Evolutionary conservation across 2,888 invertebrate species (phyloP).

Genomic region (Cephonodes hylas): DNA sequence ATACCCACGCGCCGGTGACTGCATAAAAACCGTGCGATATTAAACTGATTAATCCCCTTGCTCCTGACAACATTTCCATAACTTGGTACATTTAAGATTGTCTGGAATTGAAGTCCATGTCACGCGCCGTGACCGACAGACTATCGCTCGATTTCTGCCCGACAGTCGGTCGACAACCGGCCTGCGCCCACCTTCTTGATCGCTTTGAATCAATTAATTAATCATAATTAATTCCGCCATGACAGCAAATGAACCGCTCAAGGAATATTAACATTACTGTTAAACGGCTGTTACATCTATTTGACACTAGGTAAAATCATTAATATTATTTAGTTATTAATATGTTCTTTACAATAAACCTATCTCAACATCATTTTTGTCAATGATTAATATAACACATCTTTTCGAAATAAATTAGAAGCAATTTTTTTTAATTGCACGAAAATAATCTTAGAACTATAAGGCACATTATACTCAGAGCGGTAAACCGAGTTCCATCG

Average conservation of each 20-base stretch:
- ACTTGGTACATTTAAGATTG: slow-evolving; percentile 32
- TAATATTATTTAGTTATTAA: background rate
- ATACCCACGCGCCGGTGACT: background rate
- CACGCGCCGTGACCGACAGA: slow-evolving; percentile 36
- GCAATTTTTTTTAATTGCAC: too few relatives aligned
- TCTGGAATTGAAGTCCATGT: slow-evolving; percentile 43
- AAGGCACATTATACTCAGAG: background rate
- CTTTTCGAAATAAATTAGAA: too few relatives aligned
- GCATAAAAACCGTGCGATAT: slow-evolving; percentile 2
- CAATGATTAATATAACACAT: too few relatives aligned
- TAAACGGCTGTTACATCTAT: background rate
- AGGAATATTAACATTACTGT: background rate
- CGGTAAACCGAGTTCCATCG: background rate
- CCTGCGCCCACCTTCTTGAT: slow-evolving; percentile 10
- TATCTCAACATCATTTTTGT: too few relatives aligned
- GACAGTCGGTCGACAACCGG: background rate
- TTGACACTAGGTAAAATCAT: background rate
- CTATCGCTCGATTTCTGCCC: slow-evolving; percentile 8
- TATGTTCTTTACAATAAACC: background rate
- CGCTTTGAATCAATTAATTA: slow-evolving; percentile 5
- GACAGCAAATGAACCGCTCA: background rate
- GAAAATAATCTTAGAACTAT: too few relatives aligned
- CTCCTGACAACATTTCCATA: slow-evolving; percentile 34
- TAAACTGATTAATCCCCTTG: slow-evolving; percentile 12
- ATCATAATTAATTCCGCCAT: background rate